A percentile compares a stretch with the other conserved stretches of the same genome.
These are phyloP conservation scores for Selenia dentaria DNA, from an alignment of 2,888 invertebrate genomes.

Conservation along the genomic window DNA sequence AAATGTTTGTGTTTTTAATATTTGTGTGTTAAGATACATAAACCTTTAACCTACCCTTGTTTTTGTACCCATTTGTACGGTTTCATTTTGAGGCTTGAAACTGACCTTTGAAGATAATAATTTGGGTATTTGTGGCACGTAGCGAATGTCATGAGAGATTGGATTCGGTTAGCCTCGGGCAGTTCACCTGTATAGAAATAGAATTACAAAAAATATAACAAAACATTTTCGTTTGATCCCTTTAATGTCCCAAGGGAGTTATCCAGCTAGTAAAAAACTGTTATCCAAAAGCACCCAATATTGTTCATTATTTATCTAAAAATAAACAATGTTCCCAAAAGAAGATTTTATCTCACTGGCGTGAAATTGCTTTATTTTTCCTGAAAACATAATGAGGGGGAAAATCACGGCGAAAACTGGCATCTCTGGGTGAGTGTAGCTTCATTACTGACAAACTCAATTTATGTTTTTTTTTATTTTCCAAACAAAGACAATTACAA, in stretches of 20 bases:
- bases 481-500: slow-evolving; percentile 3
- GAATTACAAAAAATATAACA: no score
- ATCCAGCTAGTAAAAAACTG: slow-evolving; percentile 13
- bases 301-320: slow-evolving; percentile 20
- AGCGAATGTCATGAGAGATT: no score
- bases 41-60: no score
- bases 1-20: no score
- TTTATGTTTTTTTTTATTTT: slow-evolving; percentile 7
- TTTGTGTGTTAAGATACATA: no score
- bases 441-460: slow-evolving; percentile 11
- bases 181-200: no score
- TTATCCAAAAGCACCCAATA: slow-evolving; percentile 12
- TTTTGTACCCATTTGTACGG: no score
- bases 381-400: slow-evolving; percentile 11
- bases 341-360: slow-evolving; percentile 12
- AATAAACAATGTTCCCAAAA: slow-evolving; percentile 11
- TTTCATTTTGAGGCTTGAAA: no score
- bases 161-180: no score
- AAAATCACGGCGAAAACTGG: slow-evolving; percentile 7
- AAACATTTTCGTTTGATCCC: background rate
- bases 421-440: slow-evolving; percentile 2
- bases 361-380: slow-evolving; percentile 25
- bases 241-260: slow-evolving; percentile 2
- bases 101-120: no score
- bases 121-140: no score